Conservation (phyloP, 2,113 vertebrate genomes). For the Colius striatus region DNA sequence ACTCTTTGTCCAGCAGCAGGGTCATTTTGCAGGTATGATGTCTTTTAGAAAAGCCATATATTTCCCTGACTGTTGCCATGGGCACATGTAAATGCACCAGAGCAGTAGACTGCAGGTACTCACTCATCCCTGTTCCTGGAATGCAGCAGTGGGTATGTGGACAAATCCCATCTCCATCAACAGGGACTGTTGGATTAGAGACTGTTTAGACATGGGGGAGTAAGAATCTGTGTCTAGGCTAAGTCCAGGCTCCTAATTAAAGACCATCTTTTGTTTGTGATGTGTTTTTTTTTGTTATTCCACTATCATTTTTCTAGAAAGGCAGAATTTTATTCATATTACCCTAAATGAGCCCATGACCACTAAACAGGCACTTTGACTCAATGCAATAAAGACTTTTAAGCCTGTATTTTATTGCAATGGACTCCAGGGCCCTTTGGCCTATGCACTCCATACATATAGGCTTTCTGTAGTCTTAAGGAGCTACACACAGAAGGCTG, state of each 20-base stretch:
- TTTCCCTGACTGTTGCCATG: neutral
- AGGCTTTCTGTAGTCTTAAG: neutral
- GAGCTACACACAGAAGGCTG: too few relatives aligned
- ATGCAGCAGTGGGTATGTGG: rapidly evolving
- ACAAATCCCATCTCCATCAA: neutral
- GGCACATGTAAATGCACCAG: neutral
- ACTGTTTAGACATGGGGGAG: too few relatives aligned
- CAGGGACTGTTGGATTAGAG: neutral
- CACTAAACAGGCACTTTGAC: neutral
- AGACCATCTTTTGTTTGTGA: neutral
- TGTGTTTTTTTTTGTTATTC: neutral
- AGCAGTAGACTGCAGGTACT: neutral
- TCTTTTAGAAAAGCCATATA: neutral
- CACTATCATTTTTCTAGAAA: neutral
- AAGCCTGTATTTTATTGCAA: neutral
- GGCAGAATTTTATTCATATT: neutral
- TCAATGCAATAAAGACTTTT: neutral
- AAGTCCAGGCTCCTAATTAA: neutral
- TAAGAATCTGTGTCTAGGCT: too few relatives aligned
- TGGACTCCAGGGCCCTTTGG: neutral
- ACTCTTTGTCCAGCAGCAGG: neutral
- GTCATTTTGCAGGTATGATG: neutral
- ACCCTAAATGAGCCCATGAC: neutral
- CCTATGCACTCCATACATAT: neutral
- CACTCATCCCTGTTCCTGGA: neutral